Percentiles rank a stretch among this genome's conserved stretches.
Evolutionary conservation across 1,140 invertebrate species (phyloP).

Genomic region (Brachionus plicatilis): DNA sequence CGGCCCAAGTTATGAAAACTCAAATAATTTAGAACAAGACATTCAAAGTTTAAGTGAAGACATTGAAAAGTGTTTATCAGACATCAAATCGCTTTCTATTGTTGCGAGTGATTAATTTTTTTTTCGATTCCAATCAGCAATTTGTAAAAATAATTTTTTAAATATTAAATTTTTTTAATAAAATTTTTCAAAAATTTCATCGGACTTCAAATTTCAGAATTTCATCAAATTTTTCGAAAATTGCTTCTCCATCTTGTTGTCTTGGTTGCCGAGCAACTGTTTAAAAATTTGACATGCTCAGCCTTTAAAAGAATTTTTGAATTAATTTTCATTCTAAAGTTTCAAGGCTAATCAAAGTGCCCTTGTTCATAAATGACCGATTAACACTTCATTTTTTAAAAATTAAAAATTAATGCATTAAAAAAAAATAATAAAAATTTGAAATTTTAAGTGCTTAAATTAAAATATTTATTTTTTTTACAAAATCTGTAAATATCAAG

Average conservation of each 20-base stretch:
- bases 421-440: too few species aligned
- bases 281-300: too few species aligned
- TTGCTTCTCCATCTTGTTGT: not conserved
- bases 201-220: too few species aligned
- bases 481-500: too few species aligned
- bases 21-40: not conserved
- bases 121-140: not conserved
- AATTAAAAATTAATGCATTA: too few species aligned
- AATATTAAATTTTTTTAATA: not conserved
- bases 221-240: too few species aligned
- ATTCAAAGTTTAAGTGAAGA: not conserved
- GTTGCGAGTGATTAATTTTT: constrained; percentile 33
- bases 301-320: not conserved
- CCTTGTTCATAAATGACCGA: too few species aligned
- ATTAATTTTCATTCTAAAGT: not conserved
- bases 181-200: not conserved
- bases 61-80: constrained; percentile 15
- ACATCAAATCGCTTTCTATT: constrained; percentile 23
- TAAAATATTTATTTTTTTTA: too few species aligned
- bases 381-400: too few species aligned
- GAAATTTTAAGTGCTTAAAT: too few species aligned
- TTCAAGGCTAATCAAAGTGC: too few species aligned
- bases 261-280: not conserved
- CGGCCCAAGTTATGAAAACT: not conserved
- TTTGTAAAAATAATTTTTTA: not conserved